Evolutionary conservation across 2,888 invertebrate genomes (phyloP).

Genomic region (Tenthredo livida): DNA sequence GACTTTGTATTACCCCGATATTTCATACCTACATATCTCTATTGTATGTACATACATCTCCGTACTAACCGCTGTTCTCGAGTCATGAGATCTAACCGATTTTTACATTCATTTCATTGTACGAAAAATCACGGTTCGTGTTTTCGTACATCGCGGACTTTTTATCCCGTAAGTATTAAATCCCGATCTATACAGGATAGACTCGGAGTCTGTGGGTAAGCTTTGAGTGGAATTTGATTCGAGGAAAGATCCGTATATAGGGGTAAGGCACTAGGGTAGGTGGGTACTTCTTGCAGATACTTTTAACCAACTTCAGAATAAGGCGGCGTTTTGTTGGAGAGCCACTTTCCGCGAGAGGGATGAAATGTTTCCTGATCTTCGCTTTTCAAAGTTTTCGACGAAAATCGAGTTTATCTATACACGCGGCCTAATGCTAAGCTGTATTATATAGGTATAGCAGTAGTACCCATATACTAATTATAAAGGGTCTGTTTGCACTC

Average conservation of each 20-base stretch:
- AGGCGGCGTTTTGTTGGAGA: not conserved
- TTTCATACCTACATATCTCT: not conserved
- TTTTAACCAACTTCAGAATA: slow-evolving; percentile 18
- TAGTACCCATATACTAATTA: not conserved
- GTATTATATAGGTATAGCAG: not conserved
- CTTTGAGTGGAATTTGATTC: slow-evolving; percentile 7
- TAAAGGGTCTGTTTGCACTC: not conserved
- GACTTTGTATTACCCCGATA: not conserved
- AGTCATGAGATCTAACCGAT: not conserved
- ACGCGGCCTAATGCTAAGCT: not conserved
- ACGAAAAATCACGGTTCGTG: not conserved
- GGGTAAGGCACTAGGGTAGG: not conserved
- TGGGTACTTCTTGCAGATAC: not conserved
- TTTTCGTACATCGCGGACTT: not conserved
- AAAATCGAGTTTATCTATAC: not conserved
- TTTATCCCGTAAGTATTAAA: not conserved
- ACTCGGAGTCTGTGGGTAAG: not conserved
- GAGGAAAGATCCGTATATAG: not conserved
- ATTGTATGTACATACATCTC: not conserved
- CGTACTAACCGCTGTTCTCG: not conserved
- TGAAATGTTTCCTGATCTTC: slow-evolving; percentile 8
- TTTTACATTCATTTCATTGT: not conserved
- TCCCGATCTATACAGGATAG: not conserved
- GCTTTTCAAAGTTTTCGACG: not conserved
- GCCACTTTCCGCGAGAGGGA: slow-evolving; percentile 4